Percentiles rank a stretch among this genome's conserved stretches.
Conservation (phyloP, 2,113 vertebrate genomes). For the Clinocottus analis region DNA sequence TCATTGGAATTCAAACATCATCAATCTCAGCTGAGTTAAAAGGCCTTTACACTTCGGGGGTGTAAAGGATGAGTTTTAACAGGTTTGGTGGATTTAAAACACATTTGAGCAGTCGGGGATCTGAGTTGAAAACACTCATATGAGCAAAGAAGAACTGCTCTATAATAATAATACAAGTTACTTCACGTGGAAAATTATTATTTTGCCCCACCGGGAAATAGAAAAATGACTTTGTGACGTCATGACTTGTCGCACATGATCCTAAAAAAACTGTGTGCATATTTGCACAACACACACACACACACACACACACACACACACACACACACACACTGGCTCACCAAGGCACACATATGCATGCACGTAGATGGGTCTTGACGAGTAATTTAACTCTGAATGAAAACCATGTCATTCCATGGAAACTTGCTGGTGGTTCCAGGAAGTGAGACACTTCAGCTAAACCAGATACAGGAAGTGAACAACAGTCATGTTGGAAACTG, state of each 20-base stretch:
- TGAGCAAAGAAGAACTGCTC: neutral
- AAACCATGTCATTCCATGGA: slow-evolving; percentile 36
- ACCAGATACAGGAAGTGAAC: slow-evolving; percentile 70
- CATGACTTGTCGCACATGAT: neutral
- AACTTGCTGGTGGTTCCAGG: slow-evolving; percentile 32
- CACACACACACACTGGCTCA: slow-evolving; percentile 1
- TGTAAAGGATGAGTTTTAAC: neutral
- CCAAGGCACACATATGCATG: too few relatives aligned
- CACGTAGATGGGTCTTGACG: too few relatives aligned
- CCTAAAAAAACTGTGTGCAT: neutral
- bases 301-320: neutral
- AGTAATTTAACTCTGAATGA: too few relatives aligned
- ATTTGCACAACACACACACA: neutral
- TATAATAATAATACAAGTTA: neutral
- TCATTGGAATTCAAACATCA: too few relatives aligned
- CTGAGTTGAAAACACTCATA: neutral
- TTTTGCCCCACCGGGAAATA: neutral
- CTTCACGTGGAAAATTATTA: neutral
- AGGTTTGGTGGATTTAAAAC: neutral
- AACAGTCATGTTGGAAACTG: slow-evolving; percentile 72
- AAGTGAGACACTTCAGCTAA: slow-evolving; percentile 42
- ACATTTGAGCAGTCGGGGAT: neutral
- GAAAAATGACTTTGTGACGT: neutral
- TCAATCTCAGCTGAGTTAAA: too few relatives aligned
- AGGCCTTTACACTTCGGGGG: too few relatives aligned